Evolutionary conservation across 1,140 invertebrate species (phyloP).

Genomic region (Akabosia matsudoensis): DNA sequence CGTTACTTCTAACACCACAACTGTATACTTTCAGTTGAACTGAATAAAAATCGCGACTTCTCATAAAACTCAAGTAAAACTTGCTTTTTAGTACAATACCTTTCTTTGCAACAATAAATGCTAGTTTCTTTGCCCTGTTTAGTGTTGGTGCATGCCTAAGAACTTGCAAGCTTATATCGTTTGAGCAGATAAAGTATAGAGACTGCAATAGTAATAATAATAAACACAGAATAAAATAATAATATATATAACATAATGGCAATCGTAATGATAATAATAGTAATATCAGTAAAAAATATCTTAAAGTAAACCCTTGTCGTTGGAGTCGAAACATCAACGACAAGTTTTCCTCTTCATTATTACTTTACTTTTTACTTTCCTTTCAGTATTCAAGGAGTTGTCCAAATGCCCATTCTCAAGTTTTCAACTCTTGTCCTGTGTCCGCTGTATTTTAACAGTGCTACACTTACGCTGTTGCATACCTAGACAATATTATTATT

Average conservation of each 20-base stretch:
- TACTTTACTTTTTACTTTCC: too few species aligned
- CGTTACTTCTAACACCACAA: not conserved
- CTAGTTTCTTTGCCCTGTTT: too few species aligned
- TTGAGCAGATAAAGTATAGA: not conserved
- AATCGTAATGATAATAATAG: not conserved
- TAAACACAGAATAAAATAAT: not conserved
- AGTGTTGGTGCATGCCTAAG: too few species aligned
- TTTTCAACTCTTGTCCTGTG: not conserved
- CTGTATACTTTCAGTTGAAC: not conserved
- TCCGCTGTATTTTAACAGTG: too few species aligned
- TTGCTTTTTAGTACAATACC: too few species aligned
- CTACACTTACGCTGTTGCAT: too few species aligned
- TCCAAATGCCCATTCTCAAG: too few species aligned
- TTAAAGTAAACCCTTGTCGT: slow-evolving; percentile 1
- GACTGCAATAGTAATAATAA: slow-evolving; percentile 8
- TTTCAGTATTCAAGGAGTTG: not conserved
- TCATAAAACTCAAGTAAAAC: too few species aligned
- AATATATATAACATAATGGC: slow-evolving; percentile 12
- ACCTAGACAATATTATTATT: too few species aligned
- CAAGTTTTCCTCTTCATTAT: not conserved
- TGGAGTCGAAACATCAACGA: not conserved
- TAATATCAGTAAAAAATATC: slow-evolving; percentile 1
- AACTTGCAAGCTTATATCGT: too few species aligned
- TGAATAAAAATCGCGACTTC: not conserved
- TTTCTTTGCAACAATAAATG: too few species aligned